Evolutionary conservation across 1,140 invertebrate genomes (phyloP), one percentile per base, ranked within the genome.

Genomic region (Drosophila subpulchrella): DNA sequence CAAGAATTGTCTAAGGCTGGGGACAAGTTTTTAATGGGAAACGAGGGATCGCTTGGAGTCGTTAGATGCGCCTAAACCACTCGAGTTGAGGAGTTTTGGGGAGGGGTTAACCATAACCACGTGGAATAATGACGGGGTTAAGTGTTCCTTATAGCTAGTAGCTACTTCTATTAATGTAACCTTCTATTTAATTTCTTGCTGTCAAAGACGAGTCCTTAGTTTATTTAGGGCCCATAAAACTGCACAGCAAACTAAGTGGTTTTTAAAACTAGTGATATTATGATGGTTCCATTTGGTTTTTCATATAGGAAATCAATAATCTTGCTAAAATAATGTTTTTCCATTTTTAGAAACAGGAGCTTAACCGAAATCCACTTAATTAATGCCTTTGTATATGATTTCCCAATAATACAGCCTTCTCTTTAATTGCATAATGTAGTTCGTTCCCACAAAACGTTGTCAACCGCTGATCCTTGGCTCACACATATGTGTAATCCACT

Each of bases 1-100:
- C 62, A 77, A 75, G 68, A 75, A 75, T 44, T 50, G 72, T 75
- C 55, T 75, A 66, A 48, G 62, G 73, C 53, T 54, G 71, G 71
- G 38, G 73, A 66, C 71, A 75, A 57, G 60, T 58, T 75, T 75
- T 75, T 66, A 75, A 75, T 75, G 71, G 53, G 41, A 27, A 48
- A 20, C 6, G 36, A 57, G 51, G 67, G 42, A 70, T 67, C 36
- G 59, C 54, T 65, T 10, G 27, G 34, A 24, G 36, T 68, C 46
- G 67, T 71, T 71, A 71, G 67, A 70, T 71, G 65, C 67, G 67
- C 36, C 51, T 70, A 34, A 46, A 6, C 24, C n/a, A 41, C 59
- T 63, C 38, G 20, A 44, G 13, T 7, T 70, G 24, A 34, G 15
- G 63, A 60, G 30, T 61, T 61, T 46, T 46, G 11, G 61, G 56